Percentiles rank a stretch among this genome's conserved stretches.
Evolutionary conservation across 2,888 invertebrate genomes (phyloP).

Genomic region (Pheosia tremula): DNA sequence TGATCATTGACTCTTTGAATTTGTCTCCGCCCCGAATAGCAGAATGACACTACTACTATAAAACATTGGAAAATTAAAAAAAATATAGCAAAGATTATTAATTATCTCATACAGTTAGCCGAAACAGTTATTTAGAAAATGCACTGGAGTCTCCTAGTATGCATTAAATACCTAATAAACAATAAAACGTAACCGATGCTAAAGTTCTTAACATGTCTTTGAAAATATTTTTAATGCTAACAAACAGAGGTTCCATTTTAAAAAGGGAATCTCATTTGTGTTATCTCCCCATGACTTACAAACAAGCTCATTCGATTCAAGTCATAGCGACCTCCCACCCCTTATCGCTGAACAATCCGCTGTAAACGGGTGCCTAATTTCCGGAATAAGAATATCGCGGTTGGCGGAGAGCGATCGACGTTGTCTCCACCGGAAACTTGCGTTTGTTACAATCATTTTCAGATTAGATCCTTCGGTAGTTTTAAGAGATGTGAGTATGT

Average conservation of each 20-base stretch:
- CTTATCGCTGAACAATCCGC: slow-evolving; percentile 63
- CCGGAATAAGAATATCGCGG: slow-evolving; percentile 43
- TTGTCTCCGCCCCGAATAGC: too few relatives aligned
- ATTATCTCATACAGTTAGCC: too few relatives aligned
- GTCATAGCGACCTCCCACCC: slow-evolving; percentile 45
- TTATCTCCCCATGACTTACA: neutral
- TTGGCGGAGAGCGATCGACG: slow-evolving; percentile 13
- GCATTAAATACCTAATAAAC: too few relatives aligned
- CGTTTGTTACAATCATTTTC: slow-evolving; percentile 18
- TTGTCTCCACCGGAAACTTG: slow-evolving; percentile 26
- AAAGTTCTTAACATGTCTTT: too few relatives aligned
- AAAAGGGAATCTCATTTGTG: neutral
- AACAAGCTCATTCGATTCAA: slow-evolving; percentile 45
- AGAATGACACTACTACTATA: too few relatives aligned
- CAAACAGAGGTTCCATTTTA: neutral
- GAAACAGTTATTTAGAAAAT: too few relatives aligned
- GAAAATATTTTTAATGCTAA: too few relatives aligned
- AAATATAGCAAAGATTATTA: too few relatives aligned
- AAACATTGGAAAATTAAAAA: too few relatives aligned
- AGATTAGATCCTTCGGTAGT: neutral
- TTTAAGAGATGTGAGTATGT: neutral
- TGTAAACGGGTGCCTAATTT: slow-evolving; percentile 53
- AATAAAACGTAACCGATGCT: too few relatives aligned
- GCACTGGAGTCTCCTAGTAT: too few relatives aligned
- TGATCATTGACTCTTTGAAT: too few relatives aligned